These are phyloP conservation scores for Ariopsis seemanni DNA, from an alignment of 2,113 vertebrate species.

Conservation along the genomic window DNA sequence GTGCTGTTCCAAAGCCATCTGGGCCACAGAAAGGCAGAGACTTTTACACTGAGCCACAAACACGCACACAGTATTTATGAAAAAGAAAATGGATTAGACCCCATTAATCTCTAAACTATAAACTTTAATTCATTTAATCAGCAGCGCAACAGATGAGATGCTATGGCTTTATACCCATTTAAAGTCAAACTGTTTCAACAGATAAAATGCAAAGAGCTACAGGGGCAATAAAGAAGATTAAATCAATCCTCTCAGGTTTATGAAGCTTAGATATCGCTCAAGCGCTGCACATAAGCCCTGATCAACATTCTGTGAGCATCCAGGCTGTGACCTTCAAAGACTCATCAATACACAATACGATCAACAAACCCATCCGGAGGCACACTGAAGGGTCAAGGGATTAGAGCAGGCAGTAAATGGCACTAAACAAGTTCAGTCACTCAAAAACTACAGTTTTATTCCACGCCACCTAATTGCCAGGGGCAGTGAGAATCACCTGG, in stretches of 20 bases:
- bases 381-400: background rate
- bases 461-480: background rate
- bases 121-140: slow-evolving; percentile 45
- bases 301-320: slow-evolving; percentile 22
- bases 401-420: slow-evolving; percentile 4
- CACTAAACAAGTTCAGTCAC: background rate
- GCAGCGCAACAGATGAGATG: slow-evolving; percentile 1
- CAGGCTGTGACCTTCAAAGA: slow-evolving; percentile 41
- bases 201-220: slow-evolving; percentile 40
- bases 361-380: slow-evolving; percentile 10
- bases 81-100: slow-evolving; percentile 32
- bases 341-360: slow-evolving; percentile 35
- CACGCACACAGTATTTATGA: background rate
- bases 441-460: background rate
- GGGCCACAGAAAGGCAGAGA: background rate
- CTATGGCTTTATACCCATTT: slow-evolving; percentile 33
- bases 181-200: slow-evolving; percentile 28
- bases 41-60: background rate
- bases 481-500: background rate
- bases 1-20: slow-evolving; percentile 27
- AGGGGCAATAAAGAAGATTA: slow-evolving; percentile 43
- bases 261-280: slow-evolving; percentile 31
- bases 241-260: slow-evolving; percentile 40
- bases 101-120: slow-evolving; percentile 30
- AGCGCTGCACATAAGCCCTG: background rate